A percentile compares a stretch with the other conserved stretches of the same genome.
Evolutionary conservation across 2,113 vertebrate genomes (phyloP).

Genomic region (Chlamydotis undulata): DNA sequence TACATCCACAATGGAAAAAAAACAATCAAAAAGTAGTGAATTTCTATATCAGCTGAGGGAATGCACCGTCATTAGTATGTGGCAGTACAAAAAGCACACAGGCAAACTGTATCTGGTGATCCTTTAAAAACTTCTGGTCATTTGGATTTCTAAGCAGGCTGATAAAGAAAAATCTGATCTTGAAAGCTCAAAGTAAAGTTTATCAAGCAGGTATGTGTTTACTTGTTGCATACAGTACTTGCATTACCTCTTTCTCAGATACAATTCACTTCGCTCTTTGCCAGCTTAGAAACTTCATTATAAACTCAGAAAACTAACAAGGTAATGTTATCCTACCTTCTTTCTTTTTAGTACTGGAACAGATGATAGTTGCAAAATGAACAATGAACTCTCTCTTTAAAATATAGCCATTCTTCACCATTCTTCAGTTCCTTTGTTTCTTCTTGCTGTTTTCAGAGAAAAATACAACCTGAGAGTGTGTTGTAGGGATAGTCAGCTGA

Average conservation of each 20-base stretch:
- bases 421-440: slow-evolving; percentile 9
- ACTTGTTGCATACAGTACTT: not conserved
- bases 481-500: not conserved
- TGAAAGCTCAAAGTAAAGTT: not conserved
- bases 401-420: not conserved
- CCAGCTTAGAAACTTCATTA: slow-evolving; percentile 11
- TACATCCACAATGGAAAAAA: not conserved
- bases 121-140: not conserved
- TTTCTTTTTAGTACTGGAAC: not conserved
- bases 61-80: rapidly evolving
- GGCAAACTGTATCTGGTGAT: not conserved
- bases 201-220: not conserved
- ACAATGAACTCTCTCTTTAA: slow-evolving; percentile 8
- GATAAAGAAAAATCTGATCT: not conserved
- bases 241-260: not conserved
- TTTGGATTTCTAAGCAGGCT: not conserved
- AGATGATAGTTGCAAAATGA: slow-evolving; percentile 6
- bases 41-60: not conserved
- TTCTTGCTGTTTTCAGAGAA: slow-evolving; percentile 6
- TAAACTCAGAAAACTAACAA: slow-evolving; percentile 3
- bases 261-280: not conserved
- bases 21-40: not conserved
- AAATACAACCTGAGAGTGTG: not conserved
- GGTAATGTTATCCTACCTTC: not conserved
- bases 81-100: not conserved